Evolutionary conservation across 37 sponge, comb jelly and placozoan genomes (phyloP).

Genomic region (Aplysina aerophoba): DNA sequence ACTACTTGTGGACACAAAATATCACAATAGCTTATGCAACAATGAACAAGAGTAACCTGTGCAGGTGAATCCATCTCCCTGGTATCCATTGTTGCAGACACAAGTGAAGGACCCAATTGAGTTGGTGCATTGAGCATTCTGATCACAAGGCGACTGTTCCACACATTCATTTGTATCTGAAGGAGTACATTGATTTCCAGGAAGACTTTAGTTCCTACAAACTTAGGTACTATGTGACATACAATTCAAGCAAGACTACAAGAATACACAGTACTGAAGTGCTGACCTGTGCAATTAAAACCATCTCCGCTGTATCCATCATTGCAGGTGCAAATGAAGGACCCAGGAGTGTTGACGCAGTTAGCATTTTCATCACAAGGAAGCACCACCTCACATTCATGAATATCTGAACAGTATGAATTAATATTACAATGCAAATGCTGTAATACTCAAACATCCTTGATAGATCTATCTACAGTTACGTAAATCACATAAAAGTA

Average conservation of each 20-base stretch:
- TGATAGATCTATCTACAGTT: too few relatives aligned
- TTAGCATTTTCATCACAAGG: too few relatives aligned
- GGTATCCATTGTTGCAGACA: conserved; percentile 46
- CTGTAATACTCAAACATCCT: too few relatives aligned
- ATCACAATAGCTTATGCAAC: too few relatives aligned
- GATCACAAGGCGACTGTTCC: background rate
- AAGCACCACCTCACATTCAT: background rate
- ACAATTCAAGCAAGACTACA: too few relatives aligned
- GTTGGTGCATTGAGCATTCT: conserved; percentile 34
- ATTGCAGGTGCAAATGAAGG: background rate
- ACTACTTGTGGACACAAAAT: too few relatives aligned
- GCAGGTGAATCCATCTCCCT: conserved; percentile 25
- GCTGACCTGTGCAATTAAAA: conserved; percentile 35
- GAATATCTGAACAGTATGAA: background rate
- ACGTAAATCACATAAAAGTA: too few relatives aligned
- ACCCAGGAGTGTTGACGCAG: background rate
- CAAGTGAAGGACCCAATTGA: conserved; percentile 42
- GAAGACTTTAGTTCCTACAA: background rate
- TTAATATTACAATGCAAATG: conserved; percentile 9
- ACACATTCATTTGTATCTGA: conserved; percentile 56
- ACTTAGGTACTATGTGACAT: background rate
- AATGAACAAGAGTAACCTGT: background rate
- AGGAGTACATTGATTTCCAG: background rate
- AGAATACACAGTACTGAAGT: too few relatives aligned
- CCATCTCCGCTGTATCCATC: conserved; percentile 5